These are phyloP conservation scores for Graphium colonna DNA, from an alignment of 2,888 invertebrate genomes.

Conservation along the genomic window DNA sequence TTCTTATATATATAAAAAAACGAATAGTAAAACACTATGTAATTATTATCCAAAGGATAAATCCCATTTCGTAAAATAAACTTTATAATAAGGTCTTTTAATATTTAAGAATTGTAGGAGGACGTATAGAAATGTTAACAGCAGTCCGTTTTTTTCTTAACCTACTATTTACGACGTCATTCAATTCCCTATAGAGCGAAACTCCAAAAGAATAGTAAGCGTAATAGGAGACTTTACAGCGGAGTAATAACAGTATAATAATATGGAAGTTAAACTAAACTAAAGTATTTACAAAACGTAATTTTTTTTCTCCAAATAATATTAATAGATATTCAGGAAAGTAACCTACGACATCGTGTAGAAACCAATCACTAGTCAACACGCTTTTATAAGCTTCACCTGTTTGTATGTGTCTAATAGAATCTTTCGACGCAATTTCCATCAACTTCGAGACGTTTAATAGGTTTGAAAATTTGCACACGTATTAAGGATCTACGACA, in stretches of 20 bases:
- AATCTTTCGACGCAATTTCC: no score
- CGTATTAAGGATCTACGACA: no score
- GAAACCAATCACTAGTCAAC: not conserved
- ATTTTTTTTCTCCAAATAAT: constrained; percentile 14
- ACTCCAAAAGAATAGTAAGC: not conserved
- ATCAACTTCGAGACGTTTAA: no score
- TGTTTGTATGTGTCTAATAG: no score
- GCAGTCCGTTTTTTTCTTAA: constrained; percentile 15
- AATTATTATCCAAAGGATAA: constrained; percentile 3
- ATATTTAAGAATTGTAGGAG: constrained; percentile 4
- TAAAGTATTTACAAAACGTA: constrained; percentile 21
- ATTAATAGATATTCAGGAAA: constrained; percentile 14
- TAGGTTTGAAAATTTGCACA: no score
- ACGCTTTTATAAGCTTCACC: no score
- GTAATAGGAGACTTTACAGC: not conserved
- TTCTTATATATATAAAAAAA: constrained; percentile 6
- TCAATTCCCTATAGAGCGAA: constrained; percentile 13
- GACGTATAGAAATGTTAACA: constrained; percentile 12
- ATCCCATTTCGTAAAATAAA: not conserved
- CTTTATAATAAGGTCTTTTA: constrained; percentile 2
- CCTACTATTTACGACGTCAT: constrained; percentile 1
- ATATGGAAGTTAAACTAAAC: not conserved
- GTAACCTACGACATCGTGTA: not conserved
- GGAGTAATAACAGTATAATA: not conserved
- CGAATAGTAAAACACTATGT: constrained; percentile 2